phyloP scores from a whole-genome alignment of 2,888 invertebrate genomes.

The Pseudococcus longispinus region DNA sequence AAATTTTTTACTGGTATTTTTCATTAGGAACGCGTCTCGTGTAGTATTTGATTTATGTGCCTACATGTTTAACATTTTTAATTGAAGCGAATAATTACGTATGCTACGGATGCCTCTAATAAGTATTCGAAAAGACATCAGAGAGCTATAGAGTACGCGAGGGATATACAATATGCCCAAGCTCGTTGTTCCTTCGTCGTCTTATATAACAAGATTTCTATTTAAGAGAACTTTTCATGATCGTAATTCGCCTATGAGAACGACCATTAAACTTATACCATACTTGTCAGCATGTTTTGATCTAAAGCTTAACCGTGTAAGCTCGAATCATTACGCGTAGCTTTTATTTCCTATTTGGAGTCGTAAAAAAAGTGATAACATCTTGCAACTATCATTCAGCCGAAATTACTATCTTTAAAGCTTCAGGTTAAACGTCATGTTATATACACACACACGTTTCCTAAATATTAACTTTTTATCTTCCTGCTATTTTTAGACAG shows the following conservation, averaged over 20 bases:
- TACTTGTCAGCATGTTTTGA: slow-evolving; percentile 16
- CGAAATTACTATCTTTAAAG: not conserved
- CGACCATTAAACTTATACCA: not conserved
- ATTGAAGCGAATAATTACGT: not conserved
- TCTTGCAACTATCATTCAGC: slow-evolving; percentile 8
- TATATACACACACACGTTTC: not conserved
- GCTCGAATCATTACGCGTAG: slow-evolving; percentile 13
- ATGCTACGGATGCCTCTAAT: not conserved
- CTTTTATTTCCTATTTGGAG: not conserved
- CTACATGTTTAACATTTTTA: slow-evolving; percentile 11
- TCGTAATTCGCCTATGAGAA: not conserved
- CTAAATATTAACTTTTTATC: not conserved
- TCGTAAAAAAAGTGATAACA: slow-evolving; percentile 22
- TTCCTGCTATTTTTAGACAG: not conserved
- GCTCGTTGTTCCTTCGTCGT: not conserved
- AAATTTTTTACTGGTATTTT: slow-evolving; percentile 25
- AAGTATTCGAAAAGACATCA: not conserved
- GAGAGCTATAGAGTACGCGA: not conserved
- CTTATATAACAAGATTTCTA: not conserved
- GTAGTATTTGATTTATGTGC: not conserved
- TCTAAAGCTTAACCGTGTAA: slow-evolving; percentile 2
- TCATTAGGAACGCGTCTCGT: slow-evolving; percentile 2
- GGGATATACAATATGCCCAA: not conserved
- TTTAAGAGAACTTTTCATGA: not conserved
- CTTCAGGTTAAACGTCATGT: not conserved